These are phyloP conservation scores for Anagrus nilaparvatae DNA, from an alignment of 1,140 invertebrate species.

Conservation along the genomic window DNA sequence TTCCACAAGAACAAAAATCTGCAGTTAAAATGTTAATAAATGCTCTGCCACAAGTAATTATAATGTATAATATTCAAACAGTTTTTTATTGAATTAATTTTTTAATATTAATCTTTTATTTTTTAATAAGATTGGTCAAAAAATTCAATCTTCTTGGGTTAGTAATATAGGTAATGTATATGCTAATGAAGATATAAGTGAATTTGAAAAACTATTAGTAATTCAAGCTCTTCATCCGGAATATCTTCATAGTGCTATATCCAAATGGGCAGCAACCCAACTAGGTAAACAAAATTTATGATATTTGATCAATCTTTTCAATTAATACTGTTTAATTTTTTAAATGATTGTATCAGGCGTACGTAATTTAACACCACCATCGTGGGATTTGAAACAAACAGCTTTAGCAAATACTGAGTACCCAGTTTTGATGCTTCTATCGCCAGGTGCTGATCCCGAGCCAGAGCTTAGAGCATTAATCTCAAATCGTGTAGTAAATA, in stretches of 20 bases:
- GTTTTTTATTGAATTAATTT: not conserved
- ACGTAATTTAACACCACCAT: conserved; percentile 28
- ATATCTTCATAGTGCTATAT: conserved; percentile 60
- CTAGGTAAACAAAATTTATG: conserved; percentile 42
- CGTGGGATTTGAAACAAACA: conserved; percentile 33
- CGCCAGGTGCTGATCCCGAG: conserved; percentile 66
- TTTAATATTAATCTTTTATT: not conserved
- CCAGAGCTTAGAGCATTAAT: conserved; percentile 60
- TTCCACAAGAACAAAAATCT: conserved; percentile 30
- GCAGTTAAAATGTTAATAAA: conserved; percentile 26
- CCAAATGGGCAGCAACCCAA: conserved; percentile 56
- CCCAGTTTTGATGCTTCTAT: conserved; percentile 61
- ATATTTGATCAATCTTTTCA: not conserved
- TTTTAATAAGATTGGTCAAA: conserved; percentile 29
- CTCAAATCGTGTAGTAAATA: conserved; percentile 23
- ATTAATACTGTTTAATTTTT: not conserved
- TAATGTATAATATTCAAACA: not conserved
- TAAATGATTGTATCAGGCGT: conserved; percentile 22
- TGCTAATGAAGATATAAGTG: conserved; percentile 47
- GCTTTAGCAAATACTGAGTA: conserved; percentile 33
- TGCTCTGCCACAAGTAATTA: conserved; percentile 25
- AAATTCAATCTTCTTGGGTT: conserved; percentile 33
- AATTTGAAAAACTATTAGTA: conserved; percentile 78
- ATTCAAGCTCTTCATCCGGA: conserved; percentile 77
- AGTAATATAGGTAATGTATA: conserved; percentile 34